These are phyloP conservation scores for Gambelia wislizenii DNA, from an alignment of 2,797 vertebrate genomes.

Conservation along the genomic window DNA sequence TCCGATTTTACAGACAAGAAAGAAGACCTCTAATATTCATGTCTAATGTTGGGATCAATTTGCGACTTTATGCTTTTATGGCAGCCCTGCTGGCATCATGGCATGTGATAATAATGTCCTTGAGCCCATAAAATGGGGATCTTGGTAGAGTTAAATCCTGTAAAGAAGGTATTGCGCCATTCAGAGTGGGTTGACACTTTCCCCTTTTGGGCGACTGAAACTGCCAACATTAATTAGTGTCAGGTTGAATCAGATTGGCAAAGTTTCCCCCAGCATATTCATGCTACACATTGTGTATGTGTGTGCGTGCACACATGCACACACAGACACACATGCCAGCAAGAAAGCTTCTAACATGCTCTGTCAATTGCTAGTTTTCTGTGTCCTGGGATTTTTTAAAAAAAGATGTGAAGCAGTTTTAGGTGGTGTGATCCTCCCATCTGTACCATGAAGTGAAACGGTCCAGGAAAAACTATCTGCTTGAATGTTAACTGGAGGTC, in stretches of 20 bases:
- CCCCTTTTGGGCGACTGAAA: neutral
- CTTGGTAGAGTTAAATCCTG: neutral
- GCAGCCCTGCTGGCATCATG: too few species aligned
- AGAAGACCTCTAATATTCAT: neutral
- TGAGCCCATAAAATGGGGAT: neutral
- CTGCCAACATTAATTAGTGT: neutral
- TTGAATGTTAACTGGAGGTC: neutral
- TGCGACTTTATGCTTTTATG: neutral
- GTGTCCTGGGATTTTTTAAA: neutral
- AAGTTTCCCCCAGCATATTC: neutral
- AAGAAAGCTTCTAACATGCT: neutral
- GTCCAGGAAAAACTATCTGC: neutral
- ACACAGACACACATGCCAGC: neutral
- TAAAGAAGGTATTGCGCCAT: neutral
- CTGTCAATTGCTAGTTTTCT: neutral
- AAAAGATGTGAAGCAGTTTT: neutral
- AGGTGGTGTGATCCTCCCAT: neutral
- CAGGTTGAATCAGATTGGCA: neutral
- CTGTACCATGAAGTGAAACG: neutral
- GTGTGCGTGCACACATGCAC: too few species aligned
- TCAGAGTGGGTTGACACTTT: neutral
- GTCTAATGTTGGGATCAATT: neutral
- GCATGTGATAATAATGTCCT: neutral
- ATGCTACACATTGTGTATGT: neutral
- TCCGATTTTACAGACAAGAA: neutral